Conservation (phyloP, 2,797 vertebrate species). For the Falco rusticolus region DNA sequence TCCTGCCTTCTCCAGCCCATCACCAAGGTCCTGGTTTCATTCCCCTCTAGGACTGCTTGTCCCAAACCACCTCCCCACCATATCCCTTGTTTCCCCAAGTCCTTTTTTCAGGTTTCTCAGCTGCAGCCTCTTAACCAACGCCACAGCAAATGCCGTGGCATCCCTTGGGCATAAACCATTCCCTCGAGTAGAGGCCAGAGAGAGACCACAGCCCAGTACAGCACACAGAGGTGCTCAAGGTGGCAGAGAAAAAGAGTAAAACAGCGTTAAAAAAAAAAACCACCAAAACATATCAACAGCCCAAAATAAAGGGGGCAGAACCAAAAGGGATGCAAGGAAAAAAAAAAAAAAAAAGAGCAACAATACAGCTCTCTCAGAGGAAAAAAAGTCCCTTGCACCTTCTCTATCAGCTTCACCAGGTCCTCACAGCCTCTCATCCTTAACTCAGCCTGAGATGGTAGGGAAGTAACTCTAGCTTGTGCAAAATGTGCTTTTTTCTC, state of each 20-base stretch:
- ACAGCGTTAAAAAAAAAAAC: neutral
- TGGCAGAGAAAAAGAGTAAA: neutral
- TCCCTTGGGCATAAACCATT: neutral
- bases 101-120: neutral
- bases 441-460: neutral
- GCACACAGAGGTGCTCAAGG: too few species aligned
- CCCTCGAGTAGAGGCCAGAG: neutral
- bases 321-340: neutral
- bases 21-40: neutral
- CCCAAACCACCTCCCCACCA: neutral
- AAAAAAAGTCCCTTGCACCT: neutral
- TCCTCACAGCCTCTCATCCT: neutral
- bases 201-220: fast-evolving
- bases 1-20: neutral
- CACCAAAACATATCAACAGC: neutral
- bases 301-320: neutral
- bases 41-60: neutral
- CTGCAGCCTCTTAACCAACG: neutral
- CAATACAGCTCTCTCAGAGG: neutral
- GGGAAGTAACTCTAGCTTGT: neutral
- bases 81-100: neutral
- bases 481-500: neutral
- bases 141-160: neutral
- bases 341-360: fast-evolving
- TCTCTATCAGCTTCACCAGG: neutral